Percentiles rank a stretch among this genome's conserved stretches.
Conservation (phyloP, 2,888 invertebrate species). For the Maniola hyperantus region DNA sequence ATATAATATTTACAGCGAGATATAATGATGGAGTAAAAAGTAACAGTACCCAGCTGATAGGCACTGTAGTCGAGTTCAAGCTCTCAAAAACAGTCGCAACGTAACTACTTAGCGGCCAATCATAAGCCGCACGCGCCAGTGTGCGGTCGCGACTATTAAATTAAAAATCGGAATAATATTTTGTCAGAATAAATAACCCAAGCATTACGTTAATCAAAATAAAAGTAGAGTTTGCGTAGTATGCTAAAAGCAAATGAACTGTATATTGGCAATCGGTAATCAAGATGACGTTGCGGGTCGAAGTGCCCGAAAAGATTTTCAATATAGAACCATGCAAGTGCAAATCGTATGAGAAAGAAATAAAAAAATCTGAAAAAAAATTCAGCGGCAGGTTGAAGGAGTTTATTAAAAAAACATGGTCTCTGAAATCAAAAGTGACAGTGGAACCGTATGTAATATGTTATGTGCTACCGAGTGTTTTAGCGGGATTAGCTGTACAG, state of each 20-base stretch:
- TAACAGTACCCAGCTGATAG: constrained; percentile 69
- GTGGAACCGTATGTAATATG: constrained; percentile 87
- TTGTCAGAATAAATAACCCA: background rate
- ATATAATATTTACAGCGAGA: constrained; percentile 65
- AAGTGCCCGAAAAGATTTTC: constrained; percentile 72
- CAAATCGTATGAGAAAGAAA: constrained; percentile 58
- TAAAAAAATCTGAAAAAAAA: constrained; percentile 62
- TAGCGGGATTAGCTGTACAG: constrained; percentile 84
- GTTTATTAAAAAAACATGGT: constrained; percentile 69
- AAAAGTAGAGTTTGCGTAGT: constrained; percentile 37
- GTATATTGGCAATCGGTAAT: constrained; percentile 42
- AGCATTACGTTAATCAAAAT: constrained; percentile 25
- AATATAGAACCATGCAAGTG: constrained; percentile 71
- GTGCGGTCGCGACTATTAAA: constrained; percentile 43
- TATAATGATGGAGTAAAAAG: constrained; percentile 78
- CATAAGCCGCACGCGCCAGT: constrained; percentile 59
- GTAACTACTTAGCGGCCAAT: constrained; percentile 46
- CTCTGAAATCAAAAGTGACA: constrained; percentile 76
- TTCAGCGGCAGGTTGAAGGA: constrained; percentile 66
- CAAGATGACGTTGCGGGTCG: constrained; percentile 79
- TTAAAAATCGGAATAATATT: constrained; percentile 6
- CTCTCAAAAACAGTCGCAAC: constrained; percentile 60
- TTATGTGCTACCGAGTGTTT: constrained; percentile 85
- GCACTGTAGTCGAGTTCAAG: constrained; percentile 63
- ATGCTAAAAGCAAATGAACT: constrained; percentile 41